Percentiles rank a stretch among this genome's conserved stretches.
phyloP scores from a whole-genome alignment of 2,113 vertebrate genomes.

The Serilophus lunatus region DNA sequence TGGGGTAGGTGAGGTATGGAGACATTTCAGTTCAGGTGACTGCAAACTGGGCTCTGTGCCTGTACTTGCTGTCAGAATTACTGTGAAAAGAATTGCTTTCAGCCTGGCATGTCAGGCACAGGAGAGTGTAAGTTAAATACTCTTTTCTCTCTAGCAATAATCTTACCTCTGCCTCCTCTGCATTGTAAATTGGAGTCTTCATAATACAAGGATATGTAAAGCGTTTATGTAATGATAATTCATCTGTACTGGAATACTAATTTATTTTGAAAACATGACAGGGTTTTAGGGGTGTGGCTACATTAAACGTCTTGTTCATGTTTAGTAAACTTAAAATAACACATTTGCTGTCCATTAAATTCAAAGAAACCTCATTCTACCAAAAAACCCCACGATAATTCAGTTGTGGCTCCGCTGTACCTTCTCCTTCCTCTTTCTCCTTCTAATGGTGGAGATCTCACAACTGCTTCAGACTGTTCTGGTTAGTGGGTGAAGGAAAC shows the following conservation, averaged over 20 bases:
- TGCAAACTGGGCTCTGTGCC: neutral
- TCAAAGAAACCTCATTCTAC: neutral
- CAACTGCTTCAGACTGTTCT: neutral
- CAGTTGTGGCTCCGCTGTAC: neutral
- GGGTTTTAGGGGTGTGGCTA: accelerated
- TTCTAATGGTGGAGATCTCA: neutral
- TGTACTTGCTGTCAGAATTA: neutral
- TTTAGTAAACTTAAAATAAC: neutral
- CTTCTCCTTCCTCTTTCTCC: neutral
- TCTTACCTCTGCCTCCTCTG: accelerated
- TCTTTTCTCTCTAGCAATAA: neutral
- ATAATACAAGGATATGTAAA: neutral
- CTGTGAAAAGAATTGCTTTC: neutral
- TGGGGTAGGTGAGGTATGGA: neutral
- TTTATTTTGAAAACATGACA: neutral
- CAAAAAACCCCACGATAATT: neutral
- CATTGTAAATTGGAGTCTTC: neutral
- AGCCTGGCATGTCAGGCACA: neutral
- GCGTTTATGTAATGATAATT: neutral
- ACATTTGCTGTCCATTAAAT: neutral
- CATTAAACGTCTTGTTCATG: neutral
- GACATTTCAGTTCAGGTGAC: neutral
- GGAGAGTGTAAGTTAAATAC: neutral
- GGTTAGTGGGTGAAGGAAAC: neutral
- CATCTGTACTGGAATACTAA: neutral